Base-by-base conservation (phyloP, 2,888 invertebrate genomes). In the Yponomeuta plumbellus region DNA sequence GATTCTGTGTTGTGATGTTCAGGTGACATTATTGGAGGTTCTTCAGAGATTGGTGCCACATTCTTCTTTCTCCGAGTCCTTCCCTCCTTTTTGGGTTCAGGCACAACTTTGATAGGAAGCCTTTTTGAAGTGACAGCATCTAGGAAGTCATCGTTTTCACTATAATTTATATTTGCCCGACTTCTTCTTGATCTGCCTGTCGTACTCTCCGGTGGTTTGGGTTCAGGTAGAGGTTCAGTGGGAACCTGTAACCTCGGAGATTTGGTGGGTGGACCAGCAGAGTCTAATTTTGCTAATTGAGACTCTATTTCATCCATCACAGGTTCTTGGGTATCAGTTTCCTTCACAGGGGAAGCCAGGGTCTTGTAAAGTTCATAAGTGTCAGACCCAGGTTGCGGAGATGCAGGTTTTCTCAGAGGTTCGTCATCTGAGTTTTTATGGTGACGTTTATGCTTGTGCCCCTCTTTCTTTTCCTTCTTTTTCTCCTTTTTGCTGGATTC, bases 71-170 rank as follows among this genome's bases (percentile, higher is more conserved):
- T 88, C 66, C 79, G 79, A 73, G 83, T 91, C 74, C 84, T 86
- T 62, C 75, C 75, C 77, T 92, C 89, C 72, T 85, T 86, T 76
- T 88, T 85, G 71, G 87, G 75, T 68, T 91, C 89, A 81, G 80
- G 79, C 23, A 88, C 84, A 68, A 87, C 85, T 80, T 84, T 89
- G 69, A 80, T 85, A 67, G 70, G 75, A 8, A 22, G 11, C 34
- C 17, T 34, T 70, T 68, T 73, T 70, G 80, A 71, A 80, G 93
- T 81, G 77, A 92, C 68, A 69, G 81, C 80, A 81, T 92, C 81
- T 79, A 92, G 73, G 82, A 91, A 82, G 84, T 92, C 81, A 88
- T 92, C 88, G 86, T 92, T 86, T 89, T 92, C 85, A 90, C 92
- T 84, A 87, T 93, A 92, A 74, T 92, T 92, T 67, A 92, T 83